These are phyloP conservation scores for Callospermophilus lateralis DNA, from an alignment of 2,113 vertebrate species.

Conservation along the genomic window DNA sequence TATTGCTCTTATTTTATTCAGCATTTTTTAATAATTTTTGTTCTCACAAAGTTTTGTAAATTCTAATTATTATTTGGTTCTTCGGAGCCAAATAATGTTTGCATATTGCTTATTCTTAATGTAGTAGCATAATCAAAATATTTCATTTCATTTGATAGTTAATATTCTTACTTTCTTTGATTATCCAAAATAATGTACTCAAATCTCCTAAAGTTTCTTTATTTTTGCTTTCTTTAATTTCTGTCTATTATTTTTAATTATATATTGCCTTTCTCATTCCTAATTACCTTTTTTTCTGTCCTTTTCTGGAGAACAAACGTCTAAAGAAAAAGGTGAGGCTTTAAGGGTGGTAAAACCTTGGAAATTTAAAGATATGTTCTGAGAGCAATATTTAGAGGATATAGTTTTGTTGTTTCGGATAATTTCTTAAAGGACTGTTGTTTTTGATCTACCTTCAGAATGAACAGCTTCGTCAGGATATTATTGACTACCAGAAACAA, in stretches of 20 bases:
- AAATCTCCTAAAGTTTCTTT: constrained; percentile 72
- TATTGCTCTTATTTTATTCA: constrained; percentile 4
- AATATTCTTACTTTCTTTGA: constrained; percentile 73
- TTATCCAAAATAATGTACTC: constrained; percentile 38
- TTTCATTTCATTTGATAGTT: constrained; percentile 58
- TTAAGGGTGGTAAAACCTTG: constrained; percentile 64
- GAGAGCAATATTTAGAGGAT: background rate
- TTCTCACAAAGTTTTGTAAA: constrained; percentile 50
- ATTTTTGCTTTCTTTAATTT: constrained; percentile 71
- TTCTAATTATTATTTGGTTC: constrained; percentile 59
- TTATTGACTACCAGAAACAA: constrained; percentile 94
- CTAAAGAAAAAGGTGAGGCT: constrained; percentile 94
- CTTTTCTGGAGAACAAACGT: constrained; percentile 91
- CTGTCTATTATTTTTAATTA: constrained; percentile 69
- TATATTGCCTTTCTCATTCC: constrained; percentile 74
- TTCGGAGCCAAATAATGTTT: constrained; percentile 67
- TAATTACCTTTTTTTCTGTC: constrained; percentile 76
- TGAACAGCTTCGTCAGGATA: constrained; percentile 95
- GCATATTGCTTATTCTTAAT: background rate
- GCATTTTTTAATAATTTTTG: constrained; percentile 35
- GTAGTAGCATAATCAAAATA: background rate
- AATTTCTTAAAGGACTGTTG: constrained; percentile 5
- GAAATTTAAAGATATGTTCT: constrained; percentile 43
- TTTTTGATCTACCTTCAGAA: constrained; percentile 88
- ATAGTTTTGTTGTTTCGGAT: constrained; percentile 8